Evolutionary conservation across 2,113 vertebrate species (phyloP).

Genomic region (Nothoprocta perdicaria): DNA sequence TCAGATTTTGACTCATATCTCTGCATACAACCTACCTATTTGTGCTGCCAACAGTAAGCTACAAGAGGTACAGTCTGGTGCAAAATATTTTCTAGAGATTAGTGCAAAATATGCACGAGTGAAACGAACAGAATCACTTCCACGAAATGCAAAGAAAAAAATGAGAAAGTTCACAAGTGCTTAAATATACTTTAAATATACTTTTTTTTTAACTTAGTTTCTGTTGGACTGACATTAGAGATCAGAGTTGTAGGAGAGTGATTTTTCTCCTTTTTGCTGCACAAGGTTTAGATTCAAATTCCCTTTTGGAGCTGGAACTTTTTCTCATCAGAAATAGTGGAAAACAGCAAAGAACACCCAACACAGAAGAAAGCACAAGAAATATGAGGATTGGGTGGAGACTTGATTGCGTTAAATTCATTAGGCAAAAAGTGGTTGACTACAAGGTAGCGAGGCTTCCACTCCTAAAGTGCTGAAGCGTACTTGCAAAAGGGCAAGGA

Average conservation of each 20-base stretch:
- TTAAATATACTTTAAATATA: neutral
- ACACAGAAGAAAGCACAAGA: neutral
- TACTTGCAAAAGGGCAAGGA: neutral
- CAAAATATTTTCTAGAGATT: neutral
- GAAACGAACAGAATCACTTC: neutral
- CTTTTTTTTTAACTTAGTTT: too few species aligned
- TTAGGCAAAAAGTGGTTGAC: neutral
- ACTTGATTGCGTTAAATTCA: neutral
- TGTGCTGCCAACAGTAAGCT: neutral
- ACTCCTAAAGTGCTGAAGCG: neutral
- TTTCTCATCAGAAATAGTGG: neutral
- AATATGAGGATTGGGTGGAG: neutral
- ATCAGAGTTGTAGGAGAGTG: neutral
- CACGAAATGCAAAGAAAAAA: neutral
- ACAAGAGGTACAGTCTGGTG: neutral
- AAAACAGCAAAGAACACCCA: neutral
- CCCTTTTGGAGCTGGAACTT: neutral
- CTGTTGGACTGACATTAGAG: neutral
- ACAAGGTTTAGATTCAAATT: neutral
- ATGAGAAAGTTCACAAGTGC: neutral
- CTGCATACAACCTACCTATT: neutral
- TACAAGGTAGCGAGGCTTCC: neutral
- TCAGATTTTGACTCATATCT: neutral
- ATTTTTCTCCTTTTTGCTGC: neutral
- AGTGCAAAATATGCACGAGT: neutral